A percentile compares a stretch with the other conserved stretches of the same genome.
phyloP scores from a whole-genome alignment of 2,797 vertebrate genomes.

The Ptychobarbus kaznakovi region DNA sequence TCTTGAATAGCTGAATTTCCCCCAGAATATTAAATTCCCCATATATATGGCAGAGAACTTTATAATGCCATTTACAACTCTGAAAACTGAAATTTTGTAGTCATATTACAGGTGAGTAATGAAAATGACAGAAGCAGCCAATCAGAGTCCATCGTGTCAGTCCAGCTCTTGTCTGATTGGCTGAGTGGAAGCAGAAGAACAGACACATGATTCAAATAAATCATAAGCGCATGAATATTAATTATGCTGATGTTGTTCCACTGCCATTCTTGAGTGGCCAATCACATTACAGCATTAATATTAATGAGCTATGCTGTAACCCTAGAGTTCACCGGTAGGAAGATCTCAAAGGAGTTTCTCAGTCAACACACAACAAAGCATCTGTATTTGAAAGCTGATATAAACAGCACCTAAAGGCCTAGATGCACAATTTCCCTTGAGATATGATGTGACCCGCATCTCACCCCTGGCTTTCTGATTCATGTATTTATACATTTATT shows the following conservation, averaged over 20 bases:
- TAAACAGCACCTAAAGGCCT: conserved; percentile 11
- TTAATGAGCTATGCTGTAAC: neutral
- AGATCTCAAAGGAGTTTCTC: neutral
- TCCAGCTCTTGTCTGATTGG: neutral
- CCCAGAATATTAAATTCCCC: neutral
- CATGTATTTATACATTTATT: neutral
- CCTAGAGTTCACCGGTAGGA: neutral
- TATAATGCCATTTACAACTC: neutral
- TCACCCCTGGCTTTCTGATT: neutral
- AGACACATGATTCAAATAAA: neutral
- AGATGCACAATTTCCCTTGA: neutral
- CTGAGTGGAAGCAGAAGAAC: neutral
- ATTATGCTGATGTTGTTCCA: neutral
- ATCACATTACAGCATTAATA: neutral
- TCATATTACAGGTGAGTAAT: neutral
- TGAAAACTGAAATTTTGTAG: neutral
- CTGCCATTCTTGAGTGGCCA: neutral
- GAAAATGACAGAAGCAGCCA: neutral
- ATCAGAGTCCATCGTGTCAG: neutral
- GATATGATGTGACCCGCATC: neutral
- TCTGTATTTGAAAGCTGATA: conserved; percentile 17
- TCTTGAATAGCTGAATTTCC: neutral
- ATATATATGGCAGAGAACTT: neutral
- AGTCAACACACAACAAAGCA: conserved; percentile 5
- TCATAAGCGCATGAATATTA: neutral